Percentiles rank a stretch among this genome's conserved stretches.
Conservation (phyloP, 2,888 invertebrate species). For the Polylopha cassiicola region DNA sequence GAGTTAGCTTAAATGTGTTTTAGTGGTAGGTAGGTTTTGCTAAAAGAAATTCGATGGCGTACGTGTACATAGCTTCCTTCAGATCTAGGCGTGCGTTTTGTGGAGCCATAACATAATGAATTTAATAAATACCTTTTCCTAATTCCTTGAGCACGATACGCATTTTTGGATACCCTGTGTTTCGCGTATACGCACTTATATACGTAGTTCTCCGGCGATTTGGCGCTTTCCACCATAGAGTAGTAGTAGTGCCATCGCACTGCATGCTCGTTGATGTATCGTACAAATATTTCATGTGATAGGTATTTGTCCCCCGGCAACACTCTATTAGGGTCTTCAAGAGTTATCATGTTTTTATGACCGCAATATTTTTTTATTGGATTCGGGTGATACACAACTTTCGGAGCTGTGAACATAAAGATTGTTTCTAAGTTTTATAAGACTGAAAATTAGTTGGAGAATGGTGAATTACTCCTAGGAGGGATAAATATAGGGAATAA, state of each 20-base stretch:
- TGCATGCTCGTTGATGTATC: slow-evolving; percentile 12
- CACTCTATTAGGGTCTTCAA: slow-evolving; percentile 1
- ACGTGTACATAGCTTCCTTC: too few species aligned
- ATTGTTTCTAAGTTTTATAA: slow-evolving; percentile 5
- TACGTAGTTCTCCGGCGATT: slow-evolving; percentile 8
- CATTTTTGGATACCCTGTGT: slow-evolving; percentile 5
- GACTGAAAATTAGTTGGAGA: too few species aligned
- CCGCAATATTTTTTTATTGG: slow-evolving; percentile 6
- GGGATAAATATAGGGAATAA: too few species aligned
- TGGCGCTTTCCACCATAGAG: slow-evolving; percentile 13
- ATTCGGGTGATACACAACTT: neutral
- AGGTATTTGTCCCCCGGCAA: slow-evolving; percentile 11
- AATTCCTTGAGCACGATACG: slow-evolving; percentile 12
- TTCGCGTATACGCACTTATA: slow-evolving; percentile 17
- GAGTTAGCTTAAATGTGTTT: too few species aligned
- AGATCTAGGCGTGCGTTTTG: too few species aligned
- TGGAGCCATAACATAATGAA: neutral
- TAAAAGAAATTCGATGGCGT: too few species aligned
- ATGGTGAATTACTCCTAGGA: too few species aligned
- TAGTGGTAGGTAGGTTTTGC: too few species aligned
- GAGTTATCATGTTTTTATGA: slow-evolving; percentile 1
- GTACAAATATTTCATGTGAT: slow-evolving; percentile 6
- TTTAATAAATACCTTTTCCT: slow-evolving; percentile 7
- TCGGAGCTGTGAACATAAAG: slow-evolving; percentile 4
- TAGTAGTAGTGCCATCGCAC: slow-evolving; percentile 17